Evolutionary conservation across 2,797 vertebrate genomes (phyloP).

Genomic region (Tokudaia tokunoshimensis): DNA sequence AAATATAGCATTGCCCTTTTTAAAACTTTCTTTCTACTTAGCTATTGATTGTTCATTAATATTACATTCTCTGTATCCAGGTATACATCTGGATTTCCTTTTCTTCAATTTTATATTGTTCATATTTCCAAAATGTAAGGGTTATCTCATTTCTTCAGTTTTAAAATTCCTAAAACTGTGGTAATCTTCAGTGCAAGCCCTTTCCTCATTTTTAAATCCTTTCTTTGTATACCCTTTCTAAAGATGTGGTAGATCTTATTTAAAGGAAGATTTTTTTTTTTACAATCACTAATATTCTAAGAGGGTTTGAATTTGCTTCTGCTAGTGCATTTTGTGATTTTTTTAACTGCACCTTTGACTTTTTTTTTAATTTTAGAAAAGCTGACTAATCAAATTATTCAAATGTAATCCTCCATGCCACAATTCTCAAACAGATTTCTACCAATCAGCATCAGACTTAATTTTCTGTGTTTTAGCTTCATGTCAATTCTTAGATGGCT

Average conservation of each 20-base stretch:
- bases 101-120: not conserved
- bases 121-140: not conserved
- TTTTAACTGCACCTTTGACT: not conserved
- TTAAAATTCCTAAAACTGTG: not conserved
- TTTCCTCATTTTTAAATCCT: not conserved
- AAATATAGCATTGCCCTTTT: accelerated
- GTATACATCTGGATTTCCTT: not conserved
- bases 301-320: not conserved
- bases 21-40: not conserved
- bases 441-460: not conserved
- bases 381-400: not conserved
- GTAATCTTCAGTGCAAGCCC: not conserved
- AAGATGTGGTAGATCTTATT: not conserved
- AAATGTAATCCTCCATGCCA: not conserved
- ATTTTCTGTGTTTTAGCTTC: not conserved
- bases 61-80: not conserved
- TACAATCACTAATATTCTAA: not conserved
- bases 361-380: not conserved
- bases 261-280: not conserved
- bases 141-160: not conserved
- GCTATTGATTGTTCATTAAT: not conserved
- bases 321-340: not conserved
- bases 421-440: not conserved
- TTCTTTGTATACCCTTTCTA: not conserved
- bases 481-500: not conserved